Conservation (phyloP, 2,888 invertebrate genomes). For the Lasioglossum marginatum region DNA sequence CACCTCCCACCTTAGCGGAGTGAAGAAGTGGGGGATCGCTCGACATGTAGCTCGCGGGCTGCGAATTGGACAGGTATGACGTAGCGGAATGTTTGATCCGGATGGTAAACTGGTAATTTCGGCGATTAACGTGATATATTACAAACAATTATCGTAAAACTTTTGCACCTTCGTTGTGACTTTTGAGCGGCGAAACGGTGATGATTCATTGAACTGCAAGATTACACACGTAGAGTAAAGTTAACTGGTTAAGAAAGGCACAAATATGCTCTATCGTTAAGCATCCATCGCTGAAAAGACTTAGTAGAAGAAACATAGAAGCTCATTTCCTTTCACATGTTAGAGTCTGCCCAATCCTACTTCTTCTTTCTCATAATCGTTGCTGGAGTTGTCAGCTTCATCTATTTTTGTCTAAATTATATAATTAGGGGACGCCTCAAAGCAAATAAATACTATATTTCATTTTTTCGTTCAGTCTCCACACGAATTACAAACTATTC, state of each 20-base stretch:
- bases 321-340: not conserved
- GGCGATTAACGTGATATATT: not conserved
- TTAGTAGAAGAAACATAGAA: not conserved
- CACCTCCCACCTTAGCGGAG: no score
- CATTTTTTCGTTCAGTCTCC: not conserved
- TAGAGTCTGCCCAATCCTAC: no score
- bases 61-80: not conserved
- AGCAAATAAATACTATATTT: no score
- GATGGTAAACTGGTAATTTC: not conserved
- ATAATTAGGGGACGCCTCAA: not conserved
- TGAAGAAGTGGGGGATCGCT: no score
- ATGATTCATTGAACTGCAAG: not conserved
- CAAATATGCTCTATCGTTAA: slow-evolving; percentile 28
- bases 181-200: not conserved
- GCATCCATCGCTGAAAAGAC: not conserved
- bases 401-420: no score
- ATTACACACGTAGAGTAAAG: not conserved
- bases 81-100: not conserved
- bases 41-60: no score
- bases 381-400: no score
- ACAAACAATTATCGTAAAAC: not conserved
- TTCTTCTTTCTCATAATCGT: no score
- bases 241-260: slow-evolving; percentile 34
- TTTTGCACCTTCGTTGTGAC: not conserved
- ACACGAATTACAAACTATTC: not conserved